A percentile compares a stretch with the other conserved stretches of the same genome.
These are phyloP conservation scores for Perithous albicinctus DNA, from an alignment of 2,888 invertebrate species.

Conservation along the genomic window DNA sequence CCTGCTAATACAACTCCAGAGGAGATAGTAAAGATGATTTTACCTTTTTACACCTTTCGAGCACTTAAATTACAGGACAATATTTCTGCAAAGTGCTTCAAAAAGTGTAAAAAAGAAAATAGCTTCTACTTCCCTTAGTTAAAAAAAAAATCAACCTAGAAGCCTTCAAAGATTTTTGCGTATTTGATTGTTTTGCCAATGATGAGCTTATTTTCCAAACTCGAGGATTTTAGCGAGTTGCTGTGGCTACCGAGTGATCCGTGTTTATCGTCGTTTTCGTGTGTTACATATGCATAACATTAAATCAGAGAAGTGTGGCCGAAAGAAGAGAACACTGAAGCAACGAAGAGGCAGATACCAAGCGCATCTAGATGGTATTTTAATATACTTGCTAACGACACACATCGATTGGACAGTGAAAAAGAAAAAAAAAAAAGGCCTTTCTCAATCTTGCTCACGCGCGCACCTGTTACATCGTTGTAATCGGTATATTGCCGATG, in stretches of 20 bases:
- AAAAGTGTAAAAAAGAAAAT: background rate
- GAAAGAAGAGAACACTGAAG: background rate
- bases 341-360: background rate
- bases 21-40: background rate
- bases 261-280: background rate
- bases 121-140: background rate
- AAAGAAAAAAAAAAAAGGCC: slow-evolving; percentile 48
- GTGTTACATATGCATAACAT: slow-evolving; percentile 3
- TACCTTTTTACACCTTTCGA: background rate
- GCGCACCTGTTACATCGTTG: slow-evolving; percentile 36
- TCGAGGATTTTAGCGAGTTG: background rate
- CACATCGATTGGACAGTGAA: slow-evolving; percentile 33
- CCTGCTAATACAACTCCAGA: background rate
- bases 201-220: background rate
- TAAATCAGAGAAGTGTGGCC: background rate
- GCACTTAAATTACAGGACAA: background rate
- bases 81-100: background rate
- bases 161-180: background rate
- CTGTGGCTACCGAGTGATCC: background rate
- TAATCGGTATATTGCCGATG: slow-evolving; percentile 34
- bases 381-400: slow-evolving; percentile 45
- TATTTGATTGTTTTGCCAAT: background rate
- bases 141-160: background rate
- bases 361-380: slow-evolving; percentile 9
- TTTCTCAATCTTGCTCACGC: slow-evolving; percentile 56